Percentiles rank a stretch among this genome's conserved stretches.
Evolutionary conservation across 2,888 invertebrate species (phyloP).

Genomic region (Chouioia cunea): DNA sequence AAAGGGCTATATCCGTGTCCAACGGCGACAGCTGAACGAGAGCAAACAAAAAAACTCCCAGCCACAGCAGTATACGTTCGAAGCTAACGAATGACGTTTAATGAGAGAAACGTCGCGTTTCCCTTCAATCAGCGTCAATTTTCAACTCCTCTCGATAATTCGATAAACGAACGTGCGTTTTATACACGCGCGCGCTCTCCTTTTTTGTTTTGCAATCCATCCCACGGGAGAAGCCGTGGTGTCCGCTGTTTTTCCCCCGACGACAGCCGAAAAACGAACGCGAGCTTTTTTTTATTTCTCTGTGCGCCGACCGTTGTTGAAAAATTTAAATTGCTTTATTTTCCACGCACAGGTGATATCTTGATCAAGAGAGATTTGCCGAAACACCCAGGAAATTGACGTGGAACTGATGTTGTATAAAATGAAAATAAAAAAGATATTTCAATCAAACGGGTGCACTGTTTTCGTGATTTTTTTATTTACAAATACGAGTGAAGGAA

Average conservation of each 20-base stretch:
- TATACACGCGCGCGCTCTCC: slow-evolving; percentile 7
- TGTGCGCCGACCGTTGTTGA: slow-evolving; percentile 3
- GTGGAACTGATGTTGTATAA: no score
- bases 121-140: slow-evolving; percentile 49
- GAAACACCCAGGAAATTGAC: no score
- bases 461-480: no score
- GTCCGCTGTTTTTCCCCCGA: neutral
- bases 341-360: neutral
- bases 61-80: no score
- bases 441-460: no score
- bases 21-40: slow-evolving; percentile 32
- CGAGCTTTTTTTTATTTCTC: slow-evolving; percentile 10
- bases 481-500: no score
- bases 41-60: slow-evolving; percentile 35
- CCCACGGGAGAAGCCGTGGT: no score
- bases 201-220: slow-evolving; percentile 31
- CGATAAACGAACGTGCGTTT: slow-evolving; percentile 42
- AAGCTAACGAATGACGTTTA: slow-evolving; percentile 48
- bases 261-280: slow-evolving; percentile 20
- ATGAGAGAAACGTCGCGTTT: slow-evolving; percentile 47
- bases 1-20: neutral
- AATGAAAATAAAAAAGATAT: no score
- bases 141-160: slow-evolving; percentile 45
- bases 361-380: neutral
- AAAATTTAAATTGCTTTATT: slow-evolving; percentile 28